A percentile compares a stretch with the other conserved stretches of the same genome.
phyloP scores from a whole-genome alignment of 1,140 invertebrate species.

The Drosophila aff. region DNA sequence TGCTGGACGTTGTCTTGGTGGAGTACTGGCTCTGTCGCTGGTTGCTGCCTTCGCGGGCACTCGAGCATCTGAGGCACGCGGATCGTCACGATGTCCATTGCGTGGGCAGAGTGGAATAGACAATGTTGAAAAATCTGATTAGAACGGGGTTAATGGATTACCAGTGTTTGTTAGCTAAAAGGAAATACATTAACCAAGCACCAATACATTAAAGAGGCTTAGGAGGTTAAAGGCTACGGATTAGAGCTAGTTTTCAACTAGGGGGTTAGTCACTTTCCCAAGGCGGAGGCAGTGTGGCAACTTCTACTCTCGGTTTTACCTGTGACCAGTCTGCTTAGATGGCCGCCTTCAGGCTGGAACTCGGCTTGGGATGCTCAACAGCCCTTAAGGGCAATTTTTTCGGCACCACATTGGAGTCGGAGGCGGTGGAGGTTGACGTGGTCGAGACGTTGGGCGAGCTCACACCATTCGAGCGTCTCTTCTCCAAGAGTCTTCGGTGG shows the following conservation, averaged over 20 bases:
- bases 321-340: constrained; percentile 31
- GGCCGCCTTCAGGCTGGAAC: background rate
- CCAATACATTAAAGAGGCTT: constrained; percentile 1
- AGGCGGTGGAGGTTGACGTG: constrained; percentile 68
- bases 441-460: constrained; percentile 62
- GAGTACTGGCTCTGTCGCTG: constrained; percentile 83
- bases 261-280: constrained; percentile 11
- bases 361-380: background rate
- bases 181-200: constrained; percentile 5
- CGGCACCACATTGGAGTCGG: constrained; percentile 53
- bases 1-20: constrained; percentile 81
- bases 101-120: constrained; percentile 44
- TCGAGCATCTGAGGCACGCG: constrained; percentile 64
- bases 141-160: constrained; percentile 36
- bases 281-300: background rate
- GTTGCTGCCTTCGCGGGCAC: constrained; percentile 69
- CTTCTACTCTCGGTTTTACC: constrained; percentile 24
- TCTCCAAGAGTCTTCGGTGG: constrained; percentile 69
- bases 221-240: background rate
- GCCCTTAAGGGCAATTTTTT: constrained; percentile 63
- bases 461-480: constrained; percentile 60
- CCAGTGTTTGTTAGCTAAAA: constrained; percentile 5
- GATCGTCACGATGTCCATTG: constrained; percentile 44
- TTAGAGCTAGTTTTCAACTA: constrained; percentile 13
- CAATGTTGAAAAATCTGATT: constrained; percentile 55